Evolutionary conservation across 2,113 vertebrate species (phyloP).

Genomic region (Puffinus mauretanicus): DNA sequence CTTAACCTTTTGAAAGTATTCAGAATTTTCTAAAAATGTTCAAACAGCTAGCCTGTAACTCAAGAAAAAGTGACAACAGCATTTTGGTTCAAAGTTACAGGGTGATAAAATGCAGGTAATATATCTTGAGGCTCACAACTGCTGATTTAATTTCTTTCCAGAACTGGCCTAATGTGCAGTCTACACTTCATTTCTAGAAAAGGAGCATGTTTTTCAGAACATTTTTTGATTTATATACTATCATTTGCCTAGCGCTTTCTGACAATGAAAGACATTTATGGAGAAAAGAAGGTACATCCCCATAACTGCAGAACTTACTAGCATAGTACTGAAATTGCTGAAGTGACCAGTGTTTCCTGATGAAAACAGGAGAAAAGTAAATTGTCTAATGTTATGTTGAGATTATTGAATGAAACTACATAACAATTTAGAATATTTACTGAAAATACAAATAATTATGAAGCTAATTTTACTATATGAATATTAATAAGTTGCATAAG

Average conservation of each 20-base stretch:
- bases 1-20: background rate
- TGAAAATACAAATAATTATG: background rate
- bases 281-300: background rate
- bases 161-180: background rate
- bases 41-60: background rate
- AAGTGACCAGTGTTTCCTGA: background rate
- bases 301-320: background rate
- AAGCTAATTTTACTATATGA: background rate
- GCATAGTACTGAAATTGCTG: background rate
- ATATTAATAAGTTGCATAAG: background rate
- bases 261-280: background rate
- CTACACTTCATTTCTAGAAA: constrained; percentile 5
- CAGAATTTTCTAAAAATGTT: background rate
- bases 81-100: background rate
- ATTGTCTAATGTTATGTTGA: background rate
- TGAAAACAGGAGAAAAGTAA: background rate
- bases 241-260: background rate
- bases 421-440: background rate
- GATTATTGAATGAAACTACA: background rate
- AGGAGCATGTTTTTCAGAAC: background rate
- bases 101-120: constrained; percentile 4
- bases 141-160: constrained; percentile 11
- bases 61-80: background rate
- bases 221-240: constrained; percentile 7
- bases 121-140: background rate